These are phyloP conservation scores for Balanococcus diminutus DNA, from an alignment of 2,888 invertebrate species.

Conservation along the genomic window DNA sequence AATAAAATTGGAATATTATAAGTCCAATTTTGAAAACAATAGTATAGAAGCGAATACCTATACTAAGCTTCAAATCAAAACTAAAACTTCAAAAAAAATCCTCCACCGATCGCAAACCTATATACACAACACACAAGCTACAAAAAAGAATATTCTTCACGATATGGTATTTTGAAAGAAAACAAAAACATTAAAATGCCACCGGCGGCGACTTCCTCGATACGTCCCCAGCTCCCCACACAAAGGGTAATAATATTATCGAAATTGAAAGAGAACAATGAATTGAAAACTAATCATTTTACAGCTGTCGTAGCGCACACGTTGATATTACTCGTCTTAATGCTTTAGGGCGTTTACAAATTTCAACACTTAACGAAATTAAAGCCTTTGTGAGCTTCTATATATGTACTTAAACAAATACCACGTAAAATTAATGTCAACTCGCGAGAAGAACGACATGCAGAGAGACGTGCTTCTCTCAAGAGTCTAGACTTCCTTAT, in stretches of 20 bases:
- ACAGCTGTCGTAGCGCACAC: constrained; percentile 16
- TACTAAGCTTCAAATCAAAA: too few species aligned
- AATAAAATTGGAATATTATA: too few species aligned
- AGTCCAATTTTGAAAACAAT: too few species aligned
- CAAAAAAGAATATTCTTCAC: not conserved
- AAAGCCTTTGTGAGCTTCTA: not conserved
- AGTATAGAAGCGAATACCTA: too few species aligned
- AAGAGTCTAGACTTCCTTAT: constrained; percentile 6
- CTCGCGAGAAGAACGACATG: not conserved
- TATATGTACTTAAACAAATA: constrained; percentile 1
- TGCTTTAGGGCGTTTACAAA: constrained; percentile 19
- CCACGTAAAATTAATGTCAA: not conserved
- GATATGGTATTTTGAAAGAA: not conserved
- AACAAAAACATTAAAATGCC: constrained; percentile 14
- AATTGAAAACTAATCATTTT: constrained; percentile 26
- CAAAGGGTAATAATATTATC: constrained; percentile 20
- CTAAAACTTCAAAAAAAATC: too few species aligned
- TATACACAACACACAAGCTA: too few species aligned
- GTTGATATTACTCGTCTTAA: not conserved
- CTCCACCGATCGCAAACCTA: too few species aligned
- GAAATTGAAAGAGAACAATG: constrained; percentile 28
- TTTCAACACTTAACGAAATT: constrained; percentile 21
- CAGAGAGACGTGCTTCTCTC: not conserved
- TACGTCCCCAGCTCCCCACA: not conserved
- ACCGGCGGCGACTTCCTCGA: not conserved